These are phyloP conservation scores for Parambassis ranga DNA, from an alignment of 2,797 vertebrate genomes.

Conservation along the genomic window DNA sequence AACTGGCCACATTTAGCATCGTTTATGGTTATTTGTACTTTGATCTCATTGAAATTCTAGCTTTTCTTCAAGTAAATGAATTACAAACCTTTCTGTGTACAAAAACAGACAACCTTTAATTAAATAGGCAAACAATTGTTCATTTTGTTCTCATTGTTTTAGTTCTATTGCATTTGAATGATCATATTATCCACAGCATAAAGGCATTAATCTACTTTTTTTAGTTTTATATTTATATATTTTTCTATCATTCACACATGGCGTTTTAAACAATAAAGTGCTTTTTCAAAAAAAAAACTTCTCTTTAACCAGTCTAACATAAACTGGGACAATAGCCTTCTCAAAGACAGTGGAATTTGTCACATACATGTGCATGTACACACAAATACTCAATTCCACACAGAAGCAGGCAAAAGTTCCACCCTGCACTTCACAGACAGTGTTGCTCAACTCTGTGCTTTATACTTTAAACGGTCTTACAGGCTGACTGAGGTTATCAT, in stretches of 20 bases:
- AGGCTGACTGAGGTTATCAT: not conserved
- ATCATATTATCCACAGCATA: conserved; percentile 63
- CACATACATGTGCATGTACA: conserved; percentile 26
- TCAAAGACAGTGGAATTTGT: conserved; percentile 39
- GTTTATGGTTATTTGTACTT: no score
- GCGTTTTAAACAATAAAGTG: conserved; percentile 80
- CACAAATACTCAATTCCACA: conserved; percentile 29
- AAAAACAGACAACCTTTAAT: conserved; percentile 74
- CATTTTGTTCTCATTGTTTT: conserved; percentile 67
- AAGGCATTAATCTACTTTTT: conserved; percentile 64
- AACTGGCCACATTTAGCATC: no score
- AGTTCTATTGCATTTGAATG: conserved; percentile 74
- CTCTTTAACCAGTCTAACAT: conserved; percentile 41
- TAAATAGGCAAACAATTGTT: conserved; percentile 69
- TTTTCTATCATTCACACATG: conserved; percentile 58
- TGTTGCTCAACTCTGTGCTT: conserved; percentile 51
- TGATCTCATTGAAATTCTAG: not conserved
- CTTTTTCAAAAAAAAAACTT: conserved; percentile 53
- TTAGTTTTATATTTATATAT: conserved; percentile 21
- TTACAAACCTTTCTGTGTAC: conserved; percentile 41
- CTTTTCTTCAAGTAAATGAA: conserved; percentile 10
- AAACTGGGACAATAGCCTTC: conserved; percentile 30
- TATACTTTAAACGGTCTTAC: conserved; percentile 13
- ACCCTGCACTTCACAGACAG: conserved; percentile 30
- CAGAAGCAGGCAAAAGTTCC: conserved; percentile 12